These are phyloP conservation scores for Drymodes brunneopygia DNA, from an alignment of 2,113 vertebrate genomes.

Conservation along the genomic window DNA sequence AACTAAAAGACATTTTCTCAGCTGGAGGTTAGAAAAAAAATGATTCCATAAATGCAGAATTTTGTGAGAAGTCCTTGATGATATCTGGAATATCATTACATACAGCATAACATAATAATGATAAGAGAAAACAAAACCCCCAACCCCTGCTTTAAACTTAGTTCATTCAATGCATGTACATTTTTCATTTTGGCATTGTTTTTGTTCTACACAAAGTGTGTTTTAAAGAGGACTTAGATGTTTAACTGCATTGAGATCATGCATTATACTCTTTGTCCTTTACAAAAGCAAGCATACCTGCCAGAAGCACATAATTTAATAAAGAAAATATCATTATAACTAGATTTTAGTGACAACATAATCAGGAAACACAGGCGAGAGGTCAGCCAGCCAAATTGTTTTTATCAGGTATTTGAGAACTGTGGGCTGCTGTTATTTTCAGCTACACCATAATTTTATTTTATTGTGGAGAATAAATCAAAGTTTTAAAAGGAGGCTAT, in stretches of 20 bases:
- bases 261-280: conserved; percentile 36
- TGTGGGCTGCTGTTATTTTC: conserved; percentile 24
- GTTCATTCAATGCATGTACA: neutral
- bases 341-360: conserved; percentile 24
- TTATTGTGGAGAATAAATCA: conserved; percentile 41
- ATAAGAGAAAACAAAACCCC: neutral
- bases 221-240: conserved; percentile 20
- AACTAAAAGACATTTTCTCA: conserved; percentile 69
- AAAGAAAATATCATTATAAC: conserved; percentile 39
- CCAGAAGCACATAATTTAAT: conserved; percentile 31
- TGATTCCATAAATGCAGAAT: conserved; percentile 52
- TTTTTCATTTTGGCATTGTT: conserved; percentile 49
- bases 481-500: neutral
- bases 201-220: neutral
- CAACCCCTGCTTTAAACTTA: neutral
- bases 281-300: neutral
- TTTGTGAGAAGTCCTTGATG: conserved; percentile 43
- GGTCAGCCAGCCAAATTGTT: conserved; percentile 25
- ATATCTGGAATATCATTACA: conserved; percentile 18
- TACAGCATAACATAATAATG: conserved; percentile 29
- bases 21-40: conserved; percentile 65
- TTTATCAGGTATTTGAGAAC: neutral
- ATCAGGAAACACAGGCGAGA: neutral
- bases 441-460: conserved; percentile 18
- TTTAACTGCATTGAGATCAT: neutral